Percentiles rank a stretch among this genome's conserved stretches.
These are phyloP conservation scores for Cataglyphis cursor DNA, from an alignment of 2,888 invertebrate genomes.

Conservation along the genomic window DNA sequence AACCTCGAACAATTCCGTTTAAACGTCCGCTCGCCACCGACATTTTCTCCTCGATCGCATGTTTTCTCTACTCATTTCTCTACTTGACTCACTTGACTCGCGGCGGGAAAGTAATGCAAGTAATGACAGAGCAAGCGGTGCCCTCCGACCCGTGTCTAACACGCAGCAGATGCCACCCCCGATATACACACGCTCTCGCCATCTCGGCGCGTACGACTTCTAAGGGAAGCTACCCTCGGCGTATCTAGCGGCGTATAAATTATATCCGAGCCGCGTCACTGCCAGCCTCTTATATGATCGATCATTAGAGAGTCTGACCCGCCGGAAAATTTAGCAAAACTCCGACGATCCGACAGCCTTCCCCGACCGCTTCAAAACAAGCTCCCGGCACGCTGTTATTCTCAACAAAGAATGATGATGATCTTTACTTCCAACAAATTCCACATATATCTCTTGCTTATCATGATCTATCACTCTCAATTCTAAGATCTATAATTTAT, in stretches of 20 bases:
- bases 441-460: neutral
- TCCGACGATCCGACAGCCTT: constrained; percentile 67
- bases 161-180: constrained; percentile 86
- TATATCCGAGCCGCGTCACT: constrained; percentile 85
- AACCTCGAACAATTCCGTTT: constrained; percentile 3
- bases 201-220: constrained; percentile 67
- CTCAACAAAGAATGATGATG: constrained; percentile 50
- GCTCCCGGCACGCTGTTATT: constrained; percentile 20
- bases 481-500: neutral
- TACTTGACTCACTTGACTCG: constrained; percentile 85
- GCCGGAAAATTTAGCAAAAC: constrained; percentile 85
- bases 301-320: constrained; percentile 85
- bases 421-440: constrained; percentile 45
- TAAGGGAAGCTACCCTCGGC: constrained; percentile 84
- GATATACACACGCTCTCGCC: constrained; percentile 57
- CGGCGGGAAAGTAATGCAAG: constrained; percentile 79
- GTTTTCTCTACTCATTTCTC: constrained; percentile 64
- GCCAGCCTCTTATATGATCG: constrained; percentile 85
- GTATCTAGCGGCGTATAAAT: constrained; percentile 86
- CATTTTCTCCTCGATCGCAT: constrained; percentile 58
- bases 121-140: constrained; percentile 84
- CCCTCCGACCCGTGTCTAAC: constrained; percentile 87
- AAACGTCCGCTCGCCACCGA: constrained; percentile 7
- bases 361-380: constrained; percentile 49
- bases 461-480: neutral